Evolutionary conservation across 2,888 invertebrate species (phyloP), one percentile per base, ranked within the genome.

Genomic region (Endomychus coccineus): DNA sequence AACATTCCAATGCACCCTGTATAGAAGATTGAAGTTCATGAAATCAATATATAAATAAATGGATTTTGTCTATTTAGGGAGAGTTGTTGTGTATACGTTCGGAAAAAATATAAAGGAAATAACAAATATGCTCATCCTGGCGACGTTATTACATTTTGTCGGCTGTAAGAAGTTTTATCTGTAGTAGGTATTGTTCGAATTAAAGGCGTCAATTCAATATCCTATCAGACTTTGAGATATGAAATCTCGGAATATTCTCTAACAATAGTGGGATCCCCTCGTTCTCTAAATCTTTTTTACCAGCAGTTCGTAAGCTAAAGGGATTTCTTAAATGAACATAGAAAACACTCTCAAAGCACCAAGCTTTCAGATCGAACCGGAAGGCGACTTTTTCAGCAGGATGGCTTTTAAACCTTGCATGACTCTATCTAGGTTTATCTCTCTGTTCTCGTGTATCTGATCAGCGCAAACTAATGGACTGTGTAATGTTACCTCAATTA

Each of bases 401-500:
- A 28, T 34, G 32, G 40, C 42, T 45, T 48, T 48, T 42, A 48
- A 43, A 43, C 40, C 13, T 6, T 4, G 19, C 9, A 10, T 10
- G 11, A 4, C 16, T 21, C 7, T 31, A 22, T 35, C 10, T 27
- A n/a, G 23, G 22, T 35, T 28, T 21, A 28, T 27, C 35, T 19
- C 22, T 35, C 17, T 7, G 10, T 23, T 27, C 41, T 44, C 44
- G 44, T 45, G 48, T 48, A 50, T 50, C 48, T 45, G 46, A 50
- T 50, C 49, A 45, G 40, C 46, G 31, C 36, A 36, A 41, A 44
- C 48, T 50, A 50, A 50, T 50, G 46, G 46, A 53, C 45, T 45
- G 49, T 49, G 49, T 49, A 48, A 49, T 49, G 44, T 42, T 40
- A 44, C 49, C 48, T 46, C 49, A 49, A 49, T 49, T 48, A 48